phyloP scores from a whole-genome alignment of 2,888 invertebrate species.

The Agrotis puta region DNA sequence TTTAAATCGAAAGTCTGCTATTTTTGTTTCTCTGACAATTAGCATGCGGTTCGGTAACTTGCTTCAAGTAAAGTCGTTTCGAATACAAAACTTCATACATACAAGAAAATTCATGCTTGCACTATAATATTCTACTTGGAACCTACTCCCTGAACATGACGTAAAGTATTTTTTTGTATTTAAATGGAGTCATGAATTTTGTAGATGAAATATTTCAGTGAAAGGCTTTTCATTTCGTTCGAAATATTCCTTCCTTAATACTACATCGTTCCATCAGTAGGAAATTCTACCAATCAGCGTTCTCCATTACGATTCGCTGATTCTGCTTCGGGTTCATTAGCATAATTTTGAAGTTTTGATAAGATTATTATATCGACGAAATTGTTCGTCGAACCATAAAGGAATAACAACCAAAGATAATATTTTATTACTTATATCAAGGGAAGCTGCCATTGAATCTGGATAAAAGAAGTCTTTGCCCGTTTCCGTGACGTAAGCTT shows the following conservation, averaged over 20 bases:
- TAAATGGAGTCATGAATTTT: constrained; percentile 17
- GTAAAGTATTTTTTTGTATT: constrained; percentile 13
- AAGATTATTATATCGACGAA: constrained; percentile 59
- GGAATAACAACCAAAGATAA: constrained; percentile 61
- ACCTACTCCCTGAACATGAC: neutral
- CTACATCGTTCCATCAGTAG: constrained; percentile 43
- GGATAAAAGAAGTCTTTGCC: constrained; percentile 43
- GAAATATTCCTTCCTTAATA: constrained; percentile 34
- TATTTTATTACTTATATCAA: constrained; percentile 56
- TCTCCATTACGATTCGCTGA: constrained; percentile 52
- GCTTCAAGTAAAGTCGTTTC: constrained; percentile 14
- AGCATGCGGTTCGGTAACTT: constrained; percentile 25
- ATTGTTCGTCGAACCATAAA: constrained; percentile 53
- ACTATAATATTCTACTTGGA: constrained; percentile 5
- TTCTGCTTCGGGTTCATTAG: constrained; percentile 54
- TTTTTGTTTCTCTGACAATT: constrained; percentile 51
- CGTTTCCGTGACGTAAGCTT: constrained; percentile 53
- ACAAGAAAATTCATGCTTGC: constrained; percentile 19
- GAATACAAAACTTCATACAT: constrained; percentile 8
- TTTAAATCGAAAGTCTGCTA: neutral
- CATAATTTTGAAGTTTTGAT: constrained; percentile 65
- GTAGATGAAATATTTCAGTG: neutral
- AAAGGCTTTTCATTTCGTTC: constrained; percentile 28
- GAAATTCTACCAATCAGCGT: constrained; percentile 54
- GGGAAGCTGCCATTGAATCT: constrained; percentile 50